Evolutionary conservation across 2,113 vertebrate genomes (phyloP).

Genomic region (Phalacrocorax pelagicus): DNA sequence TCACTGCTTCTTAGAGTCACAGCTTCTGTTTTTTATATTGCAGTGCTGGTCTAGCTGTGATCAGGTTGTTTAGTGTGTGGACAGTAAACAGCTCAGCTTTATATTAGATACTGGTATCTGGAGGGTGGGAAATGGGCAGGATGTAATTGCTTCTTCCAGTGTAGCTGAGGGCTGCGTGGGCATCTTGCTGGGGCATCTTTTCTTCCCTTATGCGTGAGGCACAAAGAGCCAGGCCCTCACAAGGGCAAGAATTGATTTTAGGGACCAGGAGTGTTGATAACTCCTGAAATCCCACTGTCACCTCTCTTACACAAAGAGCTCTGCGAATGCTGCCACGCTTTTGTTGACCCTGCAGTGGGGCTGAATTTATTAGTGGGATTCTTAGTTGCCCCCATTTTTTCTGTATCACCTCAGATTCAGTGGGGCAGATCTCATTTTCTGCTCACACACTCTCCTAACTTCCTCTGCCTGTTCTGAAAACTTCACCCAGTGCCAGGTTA

Average conservation of each 20-base stretch:
- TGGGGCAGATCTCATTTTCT: neutral
- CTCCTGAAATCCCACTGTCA: neutral
- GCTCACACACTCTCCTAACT: neutral
- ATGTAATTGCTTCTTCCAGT: neutral
- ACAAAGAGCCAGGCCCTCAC: neutral
- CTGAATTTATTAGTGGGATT: neutral
- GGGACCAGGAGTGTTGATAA: neutral
- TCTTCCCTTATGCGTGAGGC: neutral
- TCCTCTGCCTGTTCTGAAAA: neutral
- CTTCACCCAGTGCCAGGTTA: neutral
- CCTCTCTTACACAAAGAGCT: neutral
- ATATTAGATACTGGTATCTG: neutral
- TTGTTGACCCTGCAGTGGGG: neutral
- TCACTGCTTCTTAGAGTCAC: neutral
- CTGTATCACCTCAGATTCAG: neutral
- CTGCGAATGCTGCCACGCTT: neutral
- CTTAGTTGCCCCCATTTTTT: neutral
- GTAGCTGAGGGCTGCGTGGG: neutral
- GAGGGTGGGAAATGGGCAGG: neutral
- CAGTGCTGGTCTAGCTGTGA: neutral
- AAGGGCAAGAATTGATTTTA: neutral
- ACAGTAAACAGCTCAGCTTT: neutral
- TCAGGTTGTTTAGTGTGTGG: neutral
- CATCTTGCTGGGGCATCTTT: neutral
- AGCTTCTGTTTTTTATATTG: neutral